These are phyloP conservation scores for Sarcophilus harrisii DNA, from an alignment of 2,797 vertebrate genomes.

Conservation along the genomic window DNA sequence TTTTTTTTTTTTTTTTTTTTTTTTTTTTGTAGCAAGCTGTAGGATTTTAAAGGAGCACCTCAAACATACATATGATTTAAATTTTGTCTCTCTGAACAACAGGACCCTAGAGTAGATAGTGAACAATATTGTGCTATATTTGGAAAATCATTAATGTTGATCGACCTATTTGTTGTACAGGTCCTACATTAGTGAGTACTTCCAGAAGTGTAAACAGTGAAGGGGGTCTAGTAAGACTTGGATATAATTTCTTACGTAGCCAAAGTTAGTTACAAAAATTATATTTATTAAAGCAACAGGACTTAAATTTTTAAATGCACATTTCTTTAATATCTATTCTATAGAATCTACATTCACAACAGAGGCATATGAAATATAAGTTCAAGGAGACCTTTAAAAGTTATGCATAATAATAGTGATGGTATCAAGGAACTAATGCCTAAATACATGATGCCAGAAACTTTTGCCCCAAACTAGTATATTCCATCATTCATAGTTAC, in stretches of 20 bases:
- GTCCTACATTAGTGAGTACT: background rate
- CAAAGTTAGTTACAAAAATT: background rate
- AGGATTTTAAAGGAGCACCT: background rate
- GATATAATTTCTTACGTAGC: background rate
- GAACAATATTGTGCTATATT: constrained; percentile 10
- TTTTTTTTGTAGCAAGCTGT: constrained; percentile 21
- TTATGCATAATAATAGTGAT: background rate
- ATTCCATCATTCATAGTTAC: background rate
- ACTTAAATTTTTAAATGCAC: background rate
- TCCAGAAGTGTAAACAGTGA: constrained; percentile 3
- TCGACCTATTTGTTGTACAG: background rate
- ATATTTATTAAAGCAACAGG: constrained; percentile 3
- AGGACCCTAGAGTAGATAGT: background rate
- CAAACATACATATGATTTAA: constrained; percentile 15
- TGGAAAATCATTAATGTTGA: constrained; percentile 17
- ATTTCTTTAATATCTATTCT: constrained; percentile 33
- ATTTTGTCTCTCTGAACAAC: constrained; percentile 46
- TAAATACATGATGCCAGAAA: constrained; percentile 38
- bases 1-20: no score
- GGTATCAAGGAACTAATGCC: background rate
- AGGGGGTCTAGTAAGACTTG: background rate
- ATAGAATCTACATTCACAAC: constrained; percentile 45
- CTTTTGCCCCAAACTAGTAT: constrained; percentile 17
- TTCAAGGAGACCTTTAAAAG: constrained; percentile 7
- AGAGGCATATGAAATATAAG: constrained; percentile 41